Evolutionary conservation across 2,797 vertebrate species (phyloP), one percentile per base, ranked within the genome.

Genomic region (Pseudomugil gertrudae): DNA sequence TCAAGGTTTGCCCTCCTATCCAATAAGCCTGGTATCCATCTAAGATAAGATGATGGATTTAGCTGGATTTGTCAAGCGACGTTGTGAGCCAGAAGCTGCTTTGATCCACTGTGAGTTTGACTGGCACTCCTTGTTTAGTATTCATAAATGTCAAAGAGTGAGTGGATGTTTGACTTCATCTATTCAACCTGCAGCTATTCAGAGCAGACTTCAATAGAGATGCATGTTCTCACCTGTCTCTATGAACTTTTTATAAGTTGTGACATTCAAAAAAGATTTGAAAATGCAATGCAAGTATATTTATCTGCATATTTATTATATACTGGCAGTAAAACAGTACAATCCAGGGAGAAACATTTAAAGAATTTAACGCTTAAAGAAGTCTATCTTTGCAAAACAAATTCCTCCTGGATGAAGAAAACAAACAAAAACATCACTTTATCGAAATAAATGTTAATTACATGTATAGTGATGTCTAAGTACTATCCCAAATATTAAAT

Each of bases 401-500:
- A 43, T 11, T 43, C 15, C 15, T 55, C 14, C 6, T 32, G 32
- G n/a, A n/a, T 60, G 13, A 45, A 62, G 23, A 55, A 51, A 54
- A 57, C 26, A 35, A 52, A 53, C 26, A 30, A 56, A 68, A 29
- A 2, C 19, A 47, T 24, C 33, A 55, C 33, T 51, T 74, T 80
- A 76, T 89, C 89, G 77, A 90, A 89, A 90, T 86, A 71, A 76
- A 54, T 74, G 90, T 90, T 90, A 83, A 88, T 86, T 89, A 84
- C 74, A 89, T 79, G 81, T 87, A 84, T 82, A 87, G 88, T 87
- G 88, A 75, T 84, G 84, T 83, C 71, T 88, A 78, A 76, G 72
- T 86, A 84, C 80, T 90, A 86, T 81, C 72, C 81, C 83, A 86
- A 90, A 89, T 90, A 83, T 92, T 92, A 92, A 92, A 92, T 92